Evolutionary conservation across 30 jellyfish, hydroid and myxozoan genomes (phyloP).

Genomic region (Kudoa iwatai): DNA sequence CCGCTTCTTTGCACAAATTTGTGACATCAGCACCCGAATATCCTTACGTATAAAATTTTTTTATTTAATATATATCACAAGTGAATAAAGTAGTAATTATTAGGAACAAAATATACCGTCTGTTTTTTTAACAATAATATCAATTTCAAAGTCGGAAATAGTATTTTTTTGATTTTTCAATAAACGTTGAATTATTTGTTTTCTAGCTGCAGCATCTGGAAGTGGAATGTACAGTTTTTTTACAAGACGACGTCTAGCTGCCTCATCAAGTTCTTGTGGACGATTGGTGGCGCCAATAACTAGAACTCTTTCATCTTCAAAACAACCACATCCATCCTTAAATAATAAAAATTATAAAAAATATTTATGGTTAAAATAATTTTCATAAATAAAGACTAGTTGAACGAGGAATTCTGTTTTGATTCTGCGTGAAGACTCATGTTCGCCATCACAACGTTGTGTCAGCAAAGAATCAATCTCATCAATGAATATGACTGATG

Average conservation of each 20-base stretch:
- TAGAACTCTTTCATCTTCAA: constrained; percentile 34
- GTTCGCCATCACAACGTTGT: constrained; percentile 82
- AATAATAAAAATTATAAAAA: too few relatives aligned
- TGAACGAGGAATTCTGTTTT: constrained; percentile 86
- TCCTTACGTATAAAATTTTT: too few relatives aligned
- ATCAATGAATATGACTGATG: constrained; percentile 77
- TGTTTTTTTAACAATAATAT: constrained; percentile 5
- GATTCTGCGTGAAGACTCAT: constrained; percentile 69
- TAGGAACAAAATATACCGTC: constrained; percentile 22
- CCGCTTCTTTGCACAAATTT: constrained; percentile 61
- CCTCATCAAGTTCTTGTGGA: constrained; percentile 78
- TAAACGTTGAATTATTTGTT: constrained; percentile 21
- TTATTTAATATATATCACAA: too few relatives aligned
- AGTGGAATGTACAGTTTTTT: constrained; percentile 39
- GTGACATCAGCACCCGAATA: constrained; percentile 88
- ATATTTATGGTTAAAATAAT: too few relatives aligned
- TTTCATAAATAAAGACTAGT: constrained; percentile 29
- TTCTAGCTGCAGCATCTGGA: constrained; percentile 36
- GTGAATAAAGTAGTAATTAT: too few relatives aligned
- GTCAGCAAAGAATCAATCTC: constrained; percentile 82
- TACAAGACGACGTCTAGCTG: constrained; percentile 59
- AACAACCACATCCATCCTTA: constrained; percentile 60
- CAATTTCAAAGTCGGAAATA: constrained; percentile 4
- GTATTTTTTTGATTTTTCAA: constrained; percentile 12
- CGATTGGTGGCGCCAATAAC: constrained; percentile 92